Percentiles rank a stretch among this genome's conserved stretches.
phyloP scores from a whole-genome alignment of 2,888 invertebrate species.

The Latheticus oryzae region DNA sequence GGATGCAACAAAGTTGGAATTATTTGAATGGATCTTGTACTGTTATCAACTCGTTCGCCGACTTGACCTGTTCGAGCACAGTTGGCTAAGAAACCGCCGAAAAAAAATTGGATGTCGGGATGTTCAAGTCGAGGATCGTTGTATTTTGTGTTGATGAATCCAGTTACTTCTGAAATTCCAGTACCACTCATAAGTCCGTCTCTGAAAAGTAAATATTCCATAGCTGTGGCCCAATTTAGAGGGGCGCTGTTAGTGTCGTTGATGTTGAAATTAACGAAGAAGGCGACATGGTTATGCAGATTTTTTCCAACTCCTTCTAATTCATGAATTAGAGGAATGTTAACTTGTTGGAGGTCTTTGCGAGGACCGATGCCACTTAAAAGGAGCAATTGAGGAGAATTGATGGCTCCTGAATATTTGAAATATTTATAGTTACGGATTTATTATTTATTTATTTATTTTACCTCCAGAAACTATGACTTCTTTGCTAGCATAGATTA shows the following conservation, averaged over 20 bases:
- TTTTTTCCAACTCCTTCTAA: constrained; percentile 87
- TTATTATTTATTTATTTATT: constrained; percentile 1
- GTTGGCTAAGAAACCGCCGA: constrained; percentile 87
- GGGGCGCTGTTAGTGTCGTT: constrained; percentile 87
- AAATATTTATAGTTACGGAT: constrained; percentile 58
- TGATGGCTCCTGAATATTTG: constrained; percentile 83
- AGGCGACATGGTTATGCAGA: constrained; percentile 88
- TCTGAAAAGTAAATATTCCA: constrained; percentile 89
- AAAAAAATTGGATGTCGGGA: constrained; percentile 89
- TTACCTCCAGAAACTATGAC: constrained; percentile 72
- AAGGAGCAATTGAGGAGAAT: constrained; percentile 92
- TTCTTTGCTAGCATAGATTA: constrained; percentile 76
- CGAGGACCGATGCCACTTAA: constrained; percentile 89
- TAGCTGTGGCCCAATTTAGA: constrained; percentile 92
- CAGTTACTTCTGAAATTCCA: constrained; percentile 89
- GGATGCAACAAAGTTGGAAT: constrained; percentile 88
- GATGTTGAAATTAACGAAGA: constrained; percentile 81
- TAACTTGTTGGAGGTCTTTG: constrained; percentile 72
- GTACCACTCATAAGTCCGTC: constrained; percentile 92
- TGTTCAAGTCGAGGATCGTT: constrained; percentile 79
- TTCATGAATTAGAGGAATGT: constrained; percentile 77
- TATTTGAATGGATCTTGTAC: constrained; percentile 77
- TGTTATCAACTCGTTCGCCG: constrained; percentile 79
- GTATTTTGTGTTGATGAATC: constrained; percentile 83
- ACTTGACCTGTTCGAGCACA: constrained; percentile 89